Percentiles rank a stretch among this genome's conserved stretches.
phyloP scores from a whole-genome alignment of 2,888 invertebrate species.

The Vanessa cardui region DNA sequence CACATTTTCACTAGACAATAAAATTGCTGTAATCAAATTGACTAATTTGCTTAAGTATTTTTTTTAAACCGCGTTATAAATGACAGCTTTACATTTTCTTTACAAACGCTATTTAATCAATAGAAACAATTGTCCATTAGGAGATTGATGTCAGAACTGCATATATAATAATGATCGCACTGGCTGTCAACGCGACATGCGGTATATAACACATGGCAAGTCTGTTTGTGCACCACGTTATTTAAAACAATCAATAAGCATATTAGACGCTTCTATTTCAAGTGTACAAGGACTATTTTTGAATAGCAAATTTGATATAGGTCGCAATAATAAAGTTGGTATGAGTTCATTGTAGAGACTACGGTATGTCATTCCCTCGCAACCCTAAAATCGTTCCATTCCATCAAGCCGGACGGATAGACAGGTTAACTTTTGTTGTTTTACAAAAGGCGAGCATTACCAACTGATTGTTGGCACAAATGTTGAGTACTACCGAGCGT shows the following conservation, averaged over 20 bases:
- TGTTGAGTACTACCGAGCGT: conserved; percentile 77
- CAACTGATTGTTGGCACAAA: conserved; percentile 79
- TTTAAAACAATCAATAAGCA: conserved; percentile 6
- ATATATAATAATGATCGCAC: conserved; percentile 66
- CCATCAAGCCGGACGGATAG: conserved; percentile 69
- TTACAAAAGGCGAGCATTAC: conserved; percentile 78
- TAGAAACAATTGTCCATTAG: conserved; percentile 35
- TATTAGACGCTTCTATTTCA: conserved; percentile 21
- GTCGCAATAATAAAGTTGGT: conserved; percentile 30
- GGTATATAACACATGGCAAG: conserved; percentile 73
- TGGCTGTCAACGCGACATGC: conserved; percentile 72
- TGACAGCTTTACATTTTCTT: not conserved
- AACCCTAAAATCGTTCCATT: conserved; percentile 81
- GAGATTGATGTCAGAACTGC: conserved; percentile 62
- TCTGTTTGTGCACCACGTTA: conserved; percentile 51
- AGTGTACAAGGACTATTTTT: conserved; percentile 24
- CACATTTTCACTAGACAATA: conserved; percentile 5
- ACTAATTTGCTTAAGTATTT: not conserved
- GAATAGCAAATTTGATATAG: conserved; percentile 15
- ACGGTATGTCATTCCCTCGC: conserved; percentile 78
- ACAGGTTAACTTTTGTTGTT: conserved; percentile 82
- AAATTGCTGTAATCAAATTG: conserved; percentile 8
- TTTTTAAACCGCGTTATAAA: not conserved
- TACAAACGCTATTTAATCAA: not conserved
- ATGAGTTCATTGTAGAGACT: conserved; percentile 69